A percentile compares a stretch with the other conserved stretches of the same genome.
Evolutionary conservation across 1,140 invertebrate species (phyloP).

Genomic region (Ceratosolen fusciceps): DNA sequence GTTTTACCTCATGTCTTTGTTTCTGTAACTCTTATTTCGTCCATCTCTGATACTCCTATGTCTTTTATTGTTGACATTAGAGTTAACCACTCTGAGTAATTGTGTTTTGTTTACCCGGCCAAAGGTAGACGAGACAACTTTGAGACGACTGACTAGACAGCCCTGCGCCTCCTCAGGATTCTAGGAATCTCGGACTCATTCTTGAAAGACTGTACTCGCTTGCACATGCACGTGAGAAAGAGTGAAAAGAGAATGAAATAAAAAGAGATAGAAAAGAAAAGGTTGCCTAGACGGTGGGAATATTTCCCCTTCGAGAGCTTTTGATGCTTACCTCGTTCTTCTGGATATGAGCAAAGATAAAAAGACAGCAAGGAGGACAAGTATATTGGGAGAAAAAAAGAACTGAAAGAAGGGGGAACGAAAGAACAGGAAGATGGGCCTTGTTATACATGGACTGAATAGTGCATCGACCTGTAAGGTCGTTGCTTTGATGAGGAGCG

Average conservation of each 20-base stretch:
- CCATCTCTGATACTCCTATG: not conserved
- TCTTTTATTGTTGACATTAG: not conserved
- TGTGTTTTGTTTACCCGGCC: conserved; percentile 49
- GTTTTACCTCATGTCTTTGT: conserved; percentile 49
- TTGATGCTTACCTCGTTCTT: conserved; percentile 60
- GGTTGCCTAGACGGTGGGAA: conserved; percentile 70
- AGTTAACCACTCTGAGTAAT: conserved; percentile 55
- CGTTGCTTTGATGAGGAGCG: conserved; percentile 53
- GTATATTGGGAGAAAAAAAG: conserved; percentile 15
- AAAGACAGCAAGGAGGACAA: conserved; percentile 47
- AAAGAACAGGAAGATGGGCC: not conserved
- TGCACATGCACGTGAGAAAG: not conserved
- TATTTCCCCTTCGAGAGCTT: conserved; percentile 62
- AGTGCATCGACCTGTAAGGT: conserved; percentile 71
- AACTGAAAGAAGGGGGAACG: not conserved
- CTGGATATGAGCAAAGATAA: conserved; percentile 10
- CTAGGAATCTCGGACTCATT: conserved; percentile 58
- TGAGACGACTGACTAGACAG: conserved; percentile 67
- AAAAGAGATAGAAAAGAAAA: conserved; percentile 43
- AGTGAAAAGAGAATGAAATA: not conserved
- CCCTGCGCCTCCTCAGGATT: conserved; percentile 68
- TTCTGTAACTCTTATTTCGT: conserved; percentile 41
- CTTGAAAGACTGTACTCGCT: not conserved
- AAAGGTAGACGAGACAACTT: conserved; percentile 59
- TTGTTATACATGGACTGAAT: conserved; percentile 39